phyloP scores from a whole-genome alignment of 2,888 invertebrate genomes.

The Drosophila prolongata region DNA sequence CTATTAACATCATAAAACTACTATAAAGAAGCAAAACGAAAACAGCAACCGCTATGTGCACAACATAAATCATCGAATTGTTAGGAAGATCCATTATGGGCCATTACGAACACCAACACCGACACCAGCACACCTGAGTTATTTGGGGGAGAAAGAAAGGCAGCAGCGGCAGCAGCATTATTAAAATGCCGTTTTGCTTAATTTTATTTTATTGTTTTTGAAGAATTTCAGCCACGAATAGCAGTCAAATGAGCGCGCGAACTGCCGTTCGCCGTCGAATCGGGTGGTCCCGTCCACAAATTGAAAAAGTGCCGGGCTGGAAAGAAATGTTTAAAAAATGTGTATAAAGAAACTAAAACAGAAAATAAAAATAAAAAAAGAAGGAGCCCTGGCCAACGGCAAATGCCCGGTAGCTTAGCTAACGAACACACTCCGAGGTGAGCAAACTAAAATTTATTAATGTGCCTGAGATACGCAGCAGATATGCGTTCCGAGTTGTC shows the following conservation, averaged over 20 bases:
- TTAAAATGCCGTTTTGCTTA: conserved; percentile 82
- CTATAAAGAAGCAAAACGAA: conserved; percentile 69
- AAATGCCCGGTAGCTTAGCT: conserved; percentile 56
- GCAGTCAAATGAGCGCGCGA: conserved; percentile 61
- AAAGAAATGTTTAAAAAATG: conserved; percentile 11
- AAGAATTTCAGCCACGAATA: conserved; percentile 74
- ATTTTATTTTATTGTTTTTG: conserved; percentile 80
- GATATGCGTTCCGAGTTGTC: conserved; percentile 61
- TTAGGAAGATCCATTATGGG: conserved; percentile 81
- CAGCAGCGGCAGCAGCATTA: conserved; percentile 56
- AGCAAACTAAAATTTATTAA: conserved; percentile 80
- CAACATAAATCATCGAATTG: conserved; percentile 81
- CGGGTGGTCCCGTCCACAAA: conserved; percentile 62
- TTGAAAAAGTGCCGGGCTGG: conserved; percentile 31
- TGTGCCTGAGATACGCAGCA: conserved; percentile 77
- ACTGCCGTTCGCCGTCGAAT: conserved; percentile 36
- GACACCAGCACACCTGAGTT: conserved; percentile 47
- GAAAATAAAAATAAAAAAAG: conserved; percentile 8
- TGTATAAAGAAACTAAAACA: neutral
- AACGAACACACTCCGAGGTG: conserved; percentile 61
- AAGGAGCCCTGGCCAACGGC: conserved; percentile 21
- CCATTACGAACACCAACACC: conserved; percentile 75
- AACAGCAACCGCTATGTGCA: conserved; percentile 76
- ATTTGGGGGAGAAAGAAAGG: conserved; percentile 33
- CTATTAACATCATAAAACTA: conserved; percentile 71